Conservation (phyloP, 1,140 invertebrate species). For the Trichoplusia ni region DNA sequence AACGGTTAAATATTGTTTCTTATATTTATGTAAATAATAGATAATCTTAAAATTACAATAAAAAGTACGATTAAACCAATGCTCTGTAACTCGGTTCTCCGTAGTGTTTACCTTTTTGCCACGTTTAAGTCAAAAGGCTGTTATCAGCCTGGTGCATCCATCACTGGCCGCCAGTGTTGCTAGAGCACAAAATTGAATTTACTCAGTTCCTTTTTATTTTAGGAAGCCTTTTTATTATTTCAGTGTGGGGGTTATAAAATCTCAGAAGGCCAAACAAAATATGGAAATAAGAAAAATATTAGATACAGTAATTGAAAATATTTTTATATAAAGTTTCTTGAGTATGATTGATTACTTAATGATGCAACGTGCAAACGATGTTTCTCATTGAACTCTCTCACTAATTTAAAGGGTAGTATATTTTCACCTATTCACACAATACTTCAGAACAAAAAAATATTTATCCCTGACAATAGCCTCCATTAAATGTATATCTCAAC, state of each 20-base stretch:
- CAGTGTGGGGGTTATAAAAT: not conserved
- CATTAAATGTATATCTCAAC: conserved; percentile 5
- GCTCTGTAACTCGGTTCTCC: not conserved
- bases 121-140: conserved; percentile 43
- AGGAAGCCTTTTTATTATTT: not conserved
- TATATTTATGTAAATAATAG: no score
- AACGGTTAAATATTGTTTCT: no score
- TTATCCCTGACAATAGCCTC: conserved; percentile 3
- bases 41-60: conserved; percentile 10
- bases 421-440: no score
- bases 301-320: no score
- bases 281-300: no score
- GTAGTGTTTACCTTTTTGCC: conserved; percentile 39
- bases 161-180: conserved; percentile 35
- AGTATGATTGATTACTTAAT: no score
- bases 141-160: conserved; percentile 54
- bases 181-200: conserved; percentile 9
- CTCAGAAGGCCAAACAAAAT: no score
- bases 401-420: no score
- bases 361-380: no score
- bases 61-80: conserved; percentile 6
- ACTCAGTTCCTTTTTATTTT: not conserved
- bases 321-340: no score
- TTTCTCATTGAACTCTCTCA: no score
- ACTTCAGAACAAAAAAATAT: conserved; percentile 9